Percentiles rank a stretch among this genome's conserved stretches.
Evolutionary conservation across 2,113 vertebrate species (phyloP).

Genomic region (Vulpes vulpes): DNA sequence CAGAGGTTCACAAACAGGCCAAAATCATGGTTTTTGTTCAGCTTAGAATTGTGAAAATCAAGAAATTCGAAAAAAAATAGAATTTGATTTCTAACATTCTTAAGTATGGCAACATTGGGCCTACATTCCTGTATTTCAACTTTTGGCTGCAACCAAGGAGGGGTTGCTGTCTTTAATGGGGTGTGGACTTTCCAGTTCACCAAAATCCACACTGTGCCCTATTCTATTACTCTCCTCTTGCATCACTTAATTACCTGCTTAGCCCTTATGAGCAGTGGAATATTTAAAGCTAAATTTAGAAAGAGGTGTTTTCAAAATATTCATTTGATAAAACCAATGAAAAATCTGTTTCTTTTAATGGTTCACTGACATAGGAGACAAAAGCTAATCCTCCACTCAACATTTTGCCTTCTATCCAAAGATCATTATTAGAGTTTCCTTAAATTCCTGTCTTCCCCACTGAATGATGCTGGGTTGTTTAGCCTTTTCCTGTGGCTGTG

Average conservation of each 20-base stretch:
- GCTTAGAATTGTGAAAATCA: background rate
- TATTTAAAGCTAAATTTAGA: background rate
- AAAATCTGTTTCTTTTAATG: background rate
- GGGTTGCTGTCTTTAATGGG: background rate
- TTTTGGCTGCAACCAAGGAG: background rate
- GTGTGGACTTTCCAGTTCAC: background rate
- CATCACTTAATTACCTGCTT: background rate
- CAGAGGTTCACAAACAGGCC: background rate
- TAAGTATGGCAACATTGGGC: background rate
- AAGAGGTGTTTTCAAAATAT: background rate
- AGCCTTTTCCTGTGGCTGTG: background rate
- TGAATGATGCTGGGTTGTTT: background rate
- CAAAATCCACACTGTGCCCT: background rate
- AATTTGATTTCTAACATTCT: constrained; percentile 22
- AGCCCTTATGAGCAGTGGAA: background rate
- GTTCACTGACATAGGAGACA: background rate
- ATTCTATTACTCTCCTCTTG: background rate
- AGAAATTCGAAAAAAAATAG: background rate
- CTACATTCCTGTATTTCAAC: background rate
- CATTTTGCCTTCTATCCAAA: background rate
- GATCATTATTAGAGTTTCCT: background rate
- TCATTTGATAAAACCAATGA: background rate
- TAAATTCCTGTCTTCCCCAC: background rate
- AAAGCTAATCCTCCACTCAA: background rate
- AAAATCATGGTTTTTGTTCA: background rate